phyloP scores from a whole-genome alignment of 2,888 invertebrate genomes.

The Aspidiotus rigidus region DNA sequence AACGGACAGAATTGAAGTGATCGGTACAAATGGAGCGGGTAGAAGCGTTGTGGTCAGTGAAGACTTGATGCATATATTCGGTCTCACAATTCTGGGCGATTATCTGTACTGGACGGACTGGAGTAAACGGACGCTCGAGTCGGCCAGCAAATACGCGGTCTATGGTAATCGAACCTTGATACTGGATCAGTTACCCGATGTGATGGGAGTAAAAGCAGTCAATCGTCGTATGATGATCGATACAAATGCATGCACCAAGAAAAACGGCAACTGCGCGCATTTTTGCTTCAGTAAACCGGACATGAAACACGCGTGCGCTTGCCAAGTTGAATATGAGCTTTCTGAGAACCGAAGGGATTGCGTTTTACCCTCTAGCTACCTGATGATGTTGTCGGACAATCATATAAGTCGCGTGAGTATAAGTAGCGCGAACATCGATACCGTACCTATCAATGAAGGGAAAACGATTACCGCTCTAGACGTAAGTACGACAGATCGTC shows the following conservation, averaged over 20 bases:
- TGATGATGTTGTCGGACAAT: slow-evolving; percentile 74
- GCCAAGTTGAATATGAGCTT: slow-evolving; percentile 73
- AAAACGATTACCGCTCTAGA: slow-evolving; percentile 82
- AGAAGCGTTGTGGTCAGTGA: slow-evolving; percentile 68
- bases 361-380: slow-evolving; percentile 74
- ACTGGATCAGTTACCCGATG: slow-evolving; percentile 71
- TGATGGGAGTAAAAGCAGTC: slow-evolving; percentile 86
- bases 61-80: slow-evolving; percentile 79
- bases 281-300: slow-evolving; percentile 71
- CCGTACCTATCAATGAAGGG: slow-evolving; percentile 73
- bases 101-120: slow-evolving; percentile 95
- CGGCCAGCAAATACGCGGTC: slow-evolving; percentile 62
- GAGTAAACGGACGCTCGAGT: slow-evolving; percentile 79
- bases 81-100: slow-evolving; percentile 74
- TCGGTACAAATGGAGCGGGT: slow-evolving; percentile 72
- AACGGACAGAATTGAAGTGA: slow-evolving; percentile 76
- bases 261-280: slow-evolving; percentile 84
- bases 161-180: slow-evolving; percentile 59
- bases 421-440: slow-evolving; percentile 65
- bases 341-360: slow-evolving; percentile 68
- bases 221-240: slow-evolving; percentile 48
- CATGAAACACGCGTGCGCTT: slow-evolving; percentile 68
- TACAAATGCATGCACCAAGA: slow-evolving; percentile 62
- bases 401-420: slow-evolving; percentile 79
- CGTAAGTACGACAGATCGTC: slow-evolving; percentile 67